Conservation (phyloP, 2,797 vertebrate genomes). For the Huso huso region DNA sequence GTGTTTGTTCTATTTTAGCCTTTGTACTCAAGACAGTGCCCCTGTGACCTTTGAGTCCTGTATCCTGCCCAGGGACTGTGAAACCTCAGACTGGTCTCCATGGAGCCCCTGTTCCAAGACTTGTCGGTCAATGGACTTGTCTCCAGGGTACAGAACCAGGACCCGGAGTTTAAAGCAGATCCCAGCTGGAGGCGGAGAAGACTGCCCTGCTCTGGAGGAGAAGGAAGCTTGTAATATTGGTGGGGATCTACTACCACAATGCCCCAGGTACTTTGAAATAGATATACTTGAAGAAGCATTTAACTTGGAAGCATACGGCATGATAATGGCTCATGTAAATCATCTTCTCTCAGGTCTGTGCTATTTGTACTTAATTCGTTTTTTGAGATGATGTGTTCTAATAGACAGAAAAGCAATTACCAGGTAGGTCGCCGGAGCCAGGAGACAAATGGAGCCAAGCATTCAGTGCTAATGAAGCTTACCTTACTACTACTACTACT, state of each 20-base stretch:
- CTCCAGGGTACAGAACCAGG: slow-evolving; percentile 74
- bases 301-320: no score
- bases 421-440: no score
- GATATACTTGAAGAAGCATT: no score
- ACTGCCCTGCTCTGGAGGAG: slow-evolving; percentile 73
- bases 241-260: slow-evolving; percentile 68
- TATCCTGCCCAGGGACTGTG: slow-evolving; percentile 76
- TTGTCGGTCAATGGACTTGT: slow-evolving; percentile 63
- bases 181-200: slow-evolving; percentile 55
- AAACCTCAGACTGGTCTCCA: slow-evolving; percentile 70
- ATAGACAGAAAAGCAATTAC: no score
- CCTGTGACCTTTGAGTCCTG: slow-evolving; percentile 74
- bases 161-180: slow-evolving; percentile 59
- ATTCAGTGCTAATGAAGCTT: no score
- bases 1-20: slow-evolving; percentile 53
- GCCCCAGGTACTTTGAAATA: slow-evolving; percentile 69
- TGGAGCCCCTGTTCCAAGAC: slow-evolving; percentile 82
- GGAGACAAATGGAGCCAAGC: no score
- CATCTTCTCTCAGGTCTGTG: no score
- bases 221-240: slow-evolving; percentile 75
- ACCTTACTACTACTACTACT: no score
- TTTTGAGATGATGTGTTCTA: no score
- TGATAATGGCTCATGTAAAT: no score
- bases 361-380: no score
- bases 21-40: slow-evolving; percentile 66